Evolutionary conservation across 1,140 invertebrate species (phyloP), one percentile per base, ranked within the genome.

Genomic region (Ceratitis capitata): DNA sequence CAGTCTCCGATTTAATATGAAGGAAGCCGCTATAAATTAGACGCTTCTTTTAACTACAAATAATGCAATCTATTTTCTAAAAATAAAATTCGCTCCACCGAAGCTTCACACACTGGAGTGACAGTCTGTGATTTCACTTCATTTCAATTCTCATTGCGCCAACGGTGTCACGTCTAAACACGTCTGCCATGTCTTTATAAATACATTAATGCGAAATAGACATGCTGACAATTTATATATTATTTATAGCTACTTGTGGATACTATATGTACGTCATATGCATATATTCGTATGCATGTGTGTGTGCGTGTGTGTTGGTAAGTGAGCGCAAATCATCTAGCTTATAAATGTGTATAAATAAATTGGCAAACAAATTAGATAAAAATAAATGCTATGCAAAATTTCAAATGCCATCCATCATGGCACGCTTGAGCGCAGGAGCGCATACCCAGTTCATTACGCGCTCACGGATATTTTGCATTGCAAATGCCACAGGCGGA

Each of bases 371-470:
- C 42, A 83, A 83, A 83, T 51, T 83, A 83, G 51, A 53, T 83
- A 83, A 53, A 83, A 83, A 83, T 83, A 83, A 83, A 83, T 53
- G 51, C 26, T 51, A 83, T 83, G 69, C 69, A 78, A 32, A 78
- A 78, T 78, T 78, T 83, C 82, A 83, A 53, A 51, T 35, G 82
- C 86, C 89, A 90, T 90, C 88, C 86, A 90, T 90, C 89, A 90
- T 89, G 86, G 88, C 86, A 90, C 88, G 89, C 88, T 88, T 90
- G 89, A 90, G 88, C 88, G 88, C 86, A 86, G 87, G 88, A 90
- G 88, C 89, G 88, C 89, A 87, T 89, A 87, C 89, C 89, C 89
- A 85, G 89, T 90, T 89, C 89, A 90, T 90, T 90, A 90, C 83
- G 89, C 86, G 85, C 84, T 74, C 69, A 85, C 84, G 69, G 58